Evolutionary conservation across 2,888 invertebrate species (phyloP).

Genomic region (Agonopterix alstromeriana): DNA sequence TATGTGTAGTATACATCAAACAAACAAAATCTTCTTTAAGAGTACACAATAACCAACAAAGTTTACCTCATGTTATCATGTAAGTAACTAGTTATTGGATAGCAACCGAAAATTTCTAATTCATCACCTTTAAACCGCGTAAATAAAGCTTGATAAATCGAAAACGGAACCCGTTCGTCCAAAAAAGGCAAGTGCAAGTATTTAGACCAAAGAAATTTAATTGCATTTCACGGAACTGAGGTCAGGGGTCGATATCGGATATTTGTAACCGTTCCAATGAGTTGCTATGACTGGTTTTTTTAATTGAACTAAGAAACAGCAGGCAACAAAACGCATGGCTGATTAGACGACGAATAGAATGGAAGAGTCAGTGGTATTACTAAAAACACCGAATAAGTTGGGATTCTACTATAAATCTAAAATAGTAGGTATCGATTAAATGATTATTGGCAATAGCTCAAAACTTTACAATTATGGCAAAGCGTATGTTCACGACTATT

Average conservation of each 20-base stretch:
- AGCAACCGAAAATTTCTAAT: conserved; percentile 5
- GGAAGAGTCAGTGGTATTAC: not conserved
- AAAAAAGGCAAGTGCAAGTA: conserved; percentile 25
- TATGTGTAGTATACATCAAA: too few species aligned
- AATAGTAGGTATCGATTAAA: too few species aligned
- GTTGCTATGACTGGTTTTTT: conserved; percentile 41
- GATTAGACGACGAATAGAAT: not conserved
- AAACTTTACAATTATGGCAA: too few species aligned
- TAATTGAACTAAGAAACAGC: conserved; percentile 32
- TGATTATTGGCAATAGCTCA: too few species aligned
- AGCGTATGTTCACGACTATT: too few species aligned
- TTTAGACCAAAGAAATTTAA: conserved; percentile 55
- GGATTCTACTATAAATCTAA: too few species aligned
- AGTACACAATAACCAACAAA: too few species aligned
- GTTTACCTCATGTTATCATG: too few species aligned
- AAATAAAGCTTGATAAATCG: conserved; percentile 25
- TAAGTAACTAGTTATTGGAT: not conserved
- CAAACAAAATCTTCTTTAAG: too few species aligned
- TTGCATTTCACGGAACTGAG: conserved; percentile 45
- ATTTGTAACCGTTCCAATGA: conserved; percentile 41
- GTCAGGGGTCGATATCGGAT: conserved; percentile 46
- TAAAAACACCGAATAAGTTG: too few species aligned
- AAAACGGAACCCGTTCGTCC: conserved; percentile 26
- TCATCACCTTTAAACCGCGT: conserved; percentile 10
- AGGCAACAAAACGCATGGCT: conserved; percentile 10